Base-by-base conservation (phyloP, 2,113 vertebrate species). In the Odobenus rosmarus region DNA sequence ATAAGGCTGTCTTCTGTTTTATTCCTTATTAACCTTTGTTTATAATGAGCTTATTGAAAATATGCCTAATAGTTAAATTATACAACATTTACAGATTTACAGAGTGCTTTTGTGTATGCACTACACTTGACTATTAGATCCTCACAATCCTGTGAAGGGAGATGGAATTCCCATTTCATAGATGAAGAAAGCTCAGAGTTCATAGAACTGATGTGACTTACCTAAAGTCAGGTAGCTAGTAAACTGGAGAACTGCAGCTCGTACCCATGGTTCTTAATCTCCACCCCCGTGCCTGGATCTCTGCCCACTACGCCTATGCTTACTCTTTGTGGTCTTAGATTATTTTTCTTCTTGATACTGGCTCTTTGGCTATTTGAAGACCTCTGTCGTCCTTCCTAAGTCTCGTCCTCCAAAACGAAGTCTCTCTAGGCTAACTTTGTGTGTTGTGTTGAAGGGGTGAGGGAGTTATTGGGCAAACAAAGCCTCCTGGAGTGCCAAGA, bases 271-370 rank as follows among this genome's bases (percentile, higher is more conserved):
- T 87, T 93, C 51, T 93, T 81, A 76, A 59, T n/a, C 76, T 86
- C 28, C 10, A 51, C 11, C 55, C 71, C 5, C 24, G 33, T 80
- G 19, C 39, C 51, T 11, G 24, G 61, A 87, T 82, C 74, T 90
- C 42, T 81, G 33, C 7, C 12, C 2, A 16, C 14, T 51, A 36
- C 55, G 55, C 23, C n/a, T 89, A 42, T 81, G 67, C 33, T 79
- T 85, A 61, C 24, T 80, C 49, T 49, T 82, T 71, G 24, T 69
- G 51, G 26, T 62, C 23, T 23, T 36, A 46, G 83, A 8, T 74
- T 64, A 57, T 84, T 92, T 92, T 74, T 88, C 72, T 64, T 94
- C 39, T 94, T 76, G n/a, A 82, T 67, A 76, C 31, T 83, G 24
- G 19, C 31, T 93, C 10, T 77, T 87, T 10, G 12, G 16, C 7